Evolutionary conservation across 1,140 invertebrate genomes (phyloP).

Genomic region (Trichonephila clavata): DNA sequence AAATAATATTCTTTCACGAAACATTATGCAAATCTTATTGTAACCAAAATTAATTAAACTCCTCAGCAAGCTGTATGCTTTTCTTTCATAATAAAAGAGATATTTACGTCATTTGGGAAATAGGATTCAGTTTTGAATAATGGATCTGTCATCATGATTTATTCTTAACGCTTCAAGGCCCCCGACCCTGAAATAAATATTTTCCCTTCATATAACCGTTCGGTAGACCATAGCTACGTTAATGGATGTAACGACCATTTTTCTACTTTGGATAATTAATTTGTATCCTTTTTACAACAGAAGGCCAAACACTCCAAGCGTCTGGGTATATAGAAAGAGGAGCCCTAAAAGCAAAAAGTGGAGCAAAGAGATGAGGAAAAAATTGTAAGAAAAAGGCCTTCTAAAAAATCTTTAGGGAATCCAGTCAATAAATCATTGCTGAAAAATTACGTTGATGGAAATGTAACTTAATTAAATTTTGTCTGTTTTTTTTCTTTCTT

Average conservation of each 20-base stretch:
- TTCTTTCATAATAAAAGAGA: constrained; percentile 9
- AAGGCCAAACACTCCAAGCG: background rate
- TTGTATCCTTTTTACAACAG: background rate
- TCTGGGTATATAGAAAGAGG: background rate
- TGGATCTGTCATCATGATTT: background rate
- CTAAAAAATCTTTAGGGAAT: background rate
- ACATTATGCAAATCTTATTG: background rate
- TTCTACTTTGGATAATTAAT: constrained; percentile 13
- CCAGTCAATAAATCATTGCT: background rate
- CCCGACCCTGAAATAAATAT: constrained; percentile 17
- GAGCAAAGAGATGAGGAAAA: background rate
- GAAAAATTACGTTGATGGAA: background rate
- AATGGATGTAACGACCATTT: constrained; percentile 8
- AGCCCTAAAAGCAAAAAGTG: background rate
- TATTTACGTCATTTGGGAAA: constrained; percentile 17
- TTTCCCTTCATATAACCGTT: background rate
- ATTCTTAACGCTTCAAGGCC: constrained; percentile 5
- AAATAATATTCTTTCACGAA: background rate
- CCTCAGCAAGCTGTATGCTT: background rate
- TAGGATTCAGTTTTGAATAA: constrained; percentile 26
- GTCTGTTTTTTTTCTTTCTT: background rate
- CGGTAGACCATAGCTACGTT: constrained; percentile 11
- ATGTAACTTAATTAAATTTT: constrained; percentile 27
- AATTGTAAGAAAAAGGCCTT: background rate
- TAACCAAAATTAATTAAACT: constrained; percentile 6